Percentiles rank a stretch among this genome's conserved stretches.
phyloP scores from a whole-genome alignment of 2,888 invertebrate genomes.

The Diloba caeruleocephala region DNA sequence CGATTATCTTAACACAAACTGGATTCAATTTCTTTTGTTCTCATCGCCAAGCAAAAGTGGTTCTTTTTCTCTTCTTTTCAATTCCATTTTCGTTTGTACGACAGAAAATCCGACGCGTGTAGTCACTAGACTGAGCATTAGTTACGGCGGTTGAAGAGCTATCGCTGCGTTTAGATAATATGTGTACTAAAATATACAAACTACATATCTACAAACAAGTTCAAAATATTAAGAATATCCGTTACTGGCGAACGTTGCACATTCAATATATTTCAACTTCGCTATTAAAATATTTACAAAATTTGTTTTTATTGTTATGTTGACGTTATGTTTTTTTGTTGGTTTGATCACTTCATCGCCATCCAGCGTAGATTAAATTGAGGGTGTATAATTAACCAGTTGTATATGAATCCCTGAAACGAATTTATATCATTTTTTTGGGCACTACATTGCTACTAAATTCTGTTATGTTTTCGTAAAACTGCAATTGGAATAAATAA shows the following conservation, averaged over 20 bases:
- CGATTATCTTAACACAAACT: constrained; percentile 34
- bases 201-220: constrained; percentile 4
- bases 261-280: background rate
- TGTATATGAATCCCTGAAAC: background rate
- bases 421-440: background rate
- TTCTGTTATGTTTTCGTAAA: background rate
- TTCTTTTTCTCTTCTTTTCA: constrained; percentile 12
- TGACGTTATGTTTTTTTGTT: constrained; percentile 47
- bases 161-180: constrained; percentile 47
- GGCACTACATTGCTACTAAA: background rate
- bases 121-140: background rate
- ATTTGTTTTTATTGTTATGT: constrained; percentile 35
- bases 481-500: background rate
- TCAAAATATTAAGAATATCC: background rate
- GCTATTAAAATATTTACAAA: constrained; percentile 1
- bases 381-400: constrained; percentile 9
- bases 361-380: constrained; percentile 40
- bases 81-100: constrained; percentile 1
- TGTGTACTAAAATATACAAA: constrained; percentile 1
- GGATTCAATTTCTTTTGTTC: constrained; percentile 15
- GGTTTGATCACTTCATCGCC: constrained; percentile 56
- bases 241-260: background rate
- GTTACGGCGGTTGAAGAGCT: constrained; percentile 62
- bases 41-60: constrained; percentile 21
- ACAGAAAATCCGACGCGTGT: background rate